Conservation (phyloP, 2,113 vertebrate species). For the Craseonycteris thonglongyai region DNA sequence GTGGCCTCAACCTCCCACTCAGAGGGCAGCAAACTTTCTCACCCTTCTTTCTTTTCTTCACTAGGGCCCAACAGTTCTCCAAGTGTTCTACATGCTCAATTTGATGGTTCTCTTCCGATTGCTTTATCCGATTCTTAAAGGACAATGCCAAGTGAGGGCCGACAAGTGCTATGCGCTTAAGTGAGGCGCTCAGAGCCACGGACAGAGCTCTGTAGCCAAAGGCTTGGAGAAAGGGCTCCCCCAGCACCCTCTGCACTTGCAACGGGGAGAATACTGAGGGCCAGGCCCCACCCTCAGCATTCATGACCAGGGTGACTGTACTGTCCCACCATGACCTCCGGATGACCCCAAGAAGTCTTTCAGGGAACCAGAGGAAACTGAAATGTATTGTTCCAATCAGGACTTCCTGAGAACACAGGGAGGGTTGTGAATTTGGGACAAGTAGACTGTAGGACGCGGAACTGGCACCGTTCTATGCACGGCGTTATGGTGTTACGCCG, state of each 20-base stretch:
- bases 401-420: not conserved
- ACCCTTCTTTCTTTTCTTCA: not conserved
- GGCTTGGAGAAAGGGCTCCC: not conserved
- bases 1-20: not conserved
- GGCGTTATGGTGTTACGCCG: fast-evolving
- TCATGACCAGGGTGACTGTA: fast-evolving
- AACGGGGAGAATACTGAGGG: not conserved
- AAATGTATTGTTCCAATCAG: not conserved
- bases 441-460: fast-evolving
- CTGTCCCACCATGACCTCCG: not conserved
- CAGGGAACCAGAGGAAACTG: not conserved
- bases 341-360: not conserved
- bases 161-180: not conserved
- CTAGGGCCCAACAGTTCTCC: not conserved
- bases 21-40: no score
- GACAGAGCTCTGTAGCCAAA: not conserved
- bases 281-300: no score
- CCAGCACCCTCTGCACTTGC: not conserved
- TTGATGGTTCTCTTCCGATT: not conserved
- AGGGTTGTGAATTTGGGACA: not conserved
- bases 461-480: fast-evolving
- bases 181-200: fast-evolving
- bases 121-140: not conserved
- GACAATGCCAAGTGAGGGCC: not conserved
- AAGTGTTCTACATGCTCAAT: fast-evolving